These are phyloP conservation scores for Eupithecia abbreviata DNA, from an alignment of 2,888 invertebrate genomes.

Conservation along the genomic window DNA sequence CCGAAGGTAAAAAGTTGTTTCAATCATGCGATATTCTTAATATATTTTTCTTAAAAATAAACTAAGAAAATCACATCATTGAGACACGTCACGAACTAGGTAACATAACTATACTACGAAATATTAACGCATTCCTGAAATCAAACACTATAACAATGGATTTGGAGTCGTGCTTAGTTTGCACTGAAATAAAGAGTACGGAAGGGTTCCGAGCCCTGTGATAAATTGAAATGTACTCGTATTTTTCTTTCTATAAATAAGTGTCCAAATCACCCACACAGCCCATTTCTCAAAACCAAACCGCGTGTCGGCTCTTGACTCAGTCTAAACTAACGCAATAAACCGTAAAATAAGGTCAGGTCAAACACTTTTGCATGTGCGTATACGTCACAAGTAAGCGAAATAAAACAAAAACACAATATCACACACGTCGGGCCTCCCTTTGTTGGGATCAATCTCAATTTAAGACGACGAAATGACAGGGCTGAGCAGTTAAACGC, in stretches of 20 bases:
- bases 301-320: slow-evolving; percentile 21
- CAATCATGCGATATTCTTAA: no score
- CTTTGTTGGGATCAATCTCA: slow-evolving; percentile 79
- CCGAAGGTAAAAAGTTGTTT: neutral
- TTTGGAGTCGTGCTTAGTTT: neutral
- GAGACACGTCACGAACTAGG: neutral
- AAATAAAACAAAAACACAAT: slow-evolving; percentile 70
- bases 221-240: neutral
- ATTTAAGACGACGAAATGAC: slow-evolving; percentile 82
- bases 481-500: slow-evolving; percentile 81
- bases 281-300: slow-evolving; percentile 14
- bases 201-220: neutral
- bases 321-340: slow-evolving; percentile 41
- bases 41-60: no score
- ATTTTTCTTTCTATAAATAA: neutral
- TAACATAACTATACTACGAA: neutral
- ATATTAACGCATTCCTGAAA: no score
- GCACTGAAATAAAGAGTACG: neutral
- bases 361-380: slow-evolving; percentile 54
- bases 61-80: neutral
- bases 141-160: neutral
- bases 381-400: slow-evolving; percentile 50
- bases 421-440: slow-evolving; percentile 63
- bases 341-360: slow-evolving; percentile 48
- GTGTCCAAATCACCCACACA: slow-evolving; percentile 1